Conservation (phyloP, 30 jellyfish, hydroid and myxozoan genomes). For the Rhopilema esculentum region DNA sequence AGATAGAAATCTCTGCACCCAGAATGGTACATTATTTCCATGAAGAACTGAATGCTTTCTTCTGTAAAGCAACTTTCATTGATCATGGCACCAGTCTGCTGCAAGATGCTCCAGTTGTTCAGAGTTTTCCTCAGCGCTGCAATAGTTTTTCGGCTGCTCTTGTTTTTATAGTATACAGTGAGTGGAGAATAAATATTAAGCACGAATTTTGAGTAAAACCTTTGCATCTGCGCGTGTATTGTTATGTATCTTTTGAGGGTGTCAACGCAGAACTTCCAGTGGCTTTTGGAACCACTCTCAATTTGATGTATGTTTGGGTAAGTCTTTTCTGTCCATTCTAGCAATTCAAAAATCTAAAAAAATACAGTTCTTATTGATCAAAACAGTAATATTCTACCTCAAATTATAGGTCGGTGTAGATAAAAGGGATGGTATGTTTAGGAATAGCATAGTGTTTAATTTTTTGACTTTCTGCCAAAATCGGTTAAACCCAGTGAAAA, state of each 20-base stretch:
- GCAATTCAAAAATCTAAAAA: conserved; percentile 46
- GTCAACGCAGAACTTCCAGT: conserved; percentile 69
- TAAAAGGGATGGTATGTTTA: too few relatives aligned
- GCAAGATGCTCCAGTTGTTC: conserved; percentile 63
- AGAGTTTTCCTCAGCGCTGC: conserved; percentile 38
- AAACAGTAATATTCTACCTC: too few relatives aligned
- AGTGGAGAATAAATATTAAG: conserved; percentile 54
- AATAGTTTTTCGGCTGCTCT: conserved; percentile 30
- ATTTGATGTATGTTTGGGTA: conserved; percentile 32
- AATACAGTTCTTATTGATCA: not conserved
- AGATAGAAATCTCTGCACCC: conserved; percentile 73
- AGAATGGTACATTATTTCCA: conserved; percentile 58
- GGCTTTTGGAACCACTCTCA: conserved; percentile 36
- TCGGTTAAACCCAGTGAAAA: too few relatives aligned
- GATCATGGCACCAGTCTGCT: conserved; percentile 56
- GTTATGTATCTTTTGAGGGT: conserved; percentile 53
- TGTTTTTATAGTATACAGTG: conserved; percentile 40
- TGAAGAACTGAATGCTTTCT: conserved; percentile 68
- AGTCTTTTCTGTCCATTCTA: conserved; percentile 72
- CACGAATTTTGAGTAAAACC: conserved; percentile 62
- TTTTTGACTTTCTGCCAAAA: too few relatives aligned
- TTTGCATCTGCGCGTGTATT: conserved; percentile 63
- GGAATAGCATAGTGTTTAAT: too few relatives aligned
- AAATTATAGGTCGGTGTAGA: too few relatives aligned
- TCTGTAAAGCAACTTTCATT: conserved; percentile 45